Base-by-base conservation (phyloP, 2,888 invertebrate genomes). In the Ormyrus nitidulus region DNA sequence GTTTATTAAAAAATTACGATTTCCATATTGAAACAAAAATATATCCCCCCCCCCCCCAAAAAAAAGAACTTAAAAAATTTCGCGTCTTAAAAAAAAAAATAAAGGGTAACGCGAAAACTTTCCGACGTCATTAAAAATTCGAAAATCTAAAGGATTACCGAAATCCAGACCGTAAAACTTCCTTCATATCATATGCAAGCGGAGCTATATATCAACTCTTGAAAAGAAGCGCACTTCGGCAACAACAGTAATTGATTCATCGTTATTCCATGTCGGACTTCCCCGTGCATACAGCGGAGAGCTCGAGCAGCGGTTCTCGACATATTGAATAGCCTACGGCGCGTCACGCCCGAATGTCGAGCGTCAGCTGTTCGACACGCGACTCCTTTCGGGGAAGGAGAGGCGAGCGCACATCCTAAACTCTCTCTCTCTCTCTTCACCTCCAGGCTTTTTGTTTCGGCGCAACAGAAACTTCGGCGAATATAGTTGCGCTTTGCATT, bases 241-340 rank as follows among this genome's bases (percentile, higher is more conserved):
- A 34, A 34, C 34, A 58, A 19, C 19, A n/a, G 56, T 59, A 79
- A 74, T 74, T 64, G 69, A 79, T 69, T 74, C 65, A 79, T 75
- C 74, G 75, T 65, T 70, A 75, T 65, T 74, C 11, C 69, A 34
- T 56, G 69, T 65, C 56, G 48, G 51, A 53, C 51, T 51, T 51
- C 8, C 56, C n/a, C 49, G 59, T 46, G 49, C 34, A 10, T 11
- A 51, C 53, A 44, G 34, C 62, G 19, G 9, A 48, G 8, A 48
- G 8, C 34, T 4, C 34, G 34, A 34, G 7, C 19, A 65, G 62
- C 13, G 11, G 44, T 13, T 77, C 64, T 54, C 58, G 71, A 71
- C 58, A 65, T 66, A 65, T 77, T 59, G 71, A 77, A 77, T 66
- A 65, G 64, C 75, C 64, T 44, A 51, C 51, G 34, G 58, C 10